A percentile compares a stretch with the other conserved stretches of the same genome.
These are phyloP conservation scores for Teinopalpus imperialis DNA, from an alignment of 2,888 invertebrate genomes.

Conservation along the genomic window DNA sequence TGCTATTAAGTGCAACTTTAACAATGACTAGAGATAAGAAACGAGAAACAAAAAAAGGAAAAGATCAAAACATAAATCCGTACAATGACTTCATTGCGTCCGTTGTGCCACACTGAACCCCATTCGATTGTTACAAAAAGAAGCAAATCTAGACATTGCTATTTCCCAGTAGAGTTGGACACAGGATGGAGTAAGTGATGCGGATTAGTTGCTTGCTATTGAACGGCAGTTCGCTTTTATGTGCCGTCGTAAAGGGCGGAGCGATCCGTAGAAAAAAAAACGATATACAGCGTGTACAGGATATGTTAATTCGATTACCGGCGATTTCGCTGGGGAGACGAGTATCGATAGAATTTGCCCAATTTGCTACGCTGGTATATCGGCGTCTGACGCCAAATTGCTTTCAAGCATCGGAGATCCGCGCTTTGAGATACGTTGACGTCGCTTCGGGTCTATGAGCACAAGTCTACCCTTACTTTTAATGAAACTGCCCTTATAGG, in stretches of 20 bases:
- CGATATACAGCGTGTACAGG: conserved; percentile 43
- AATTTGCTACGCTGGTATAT: conserved; percentile 22
- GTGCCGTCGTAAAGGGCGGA: conserved; percentile 55
- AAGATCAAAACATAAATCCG: conserved; percentile 4
- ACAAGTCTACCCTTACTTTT: conserved; percentile 13
- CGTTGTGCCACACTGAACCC: conserved; percentile 17
- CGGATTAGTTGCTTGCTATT: conserved; percentile 46
- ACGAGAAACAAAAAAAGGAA: too few species aligned
- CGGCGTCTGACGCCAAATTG: conserved; percentile 14
- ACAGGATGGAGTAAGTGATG: conserved; percentile 30
- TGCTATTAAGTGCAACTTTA: too few species aligned
- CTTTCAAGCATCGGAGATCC: conserved; percentile 20
- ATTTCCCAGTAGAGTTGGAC: conserved; percentile 29
- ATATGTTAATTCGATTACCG: conserved; percentile 61
- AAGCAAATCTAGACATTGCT: conserved; percentile 30
- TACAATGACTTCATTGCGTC: conserved; percentile 13
- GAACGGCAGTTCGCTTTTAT: conserved; percentile 62
- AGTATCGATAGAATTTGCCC: conserved; percentile 29
- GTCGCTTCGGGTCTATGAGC: conserved; percentile 18
- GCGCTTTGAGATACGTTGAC: conserved; percentile 19
- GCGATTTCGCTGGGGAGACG: conserved; percentile 27
- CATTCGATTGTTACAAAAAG: conserved; percentile 30
- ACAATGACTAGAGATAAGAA: too few species aligned
- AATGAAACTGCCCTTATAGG: conserved; percentile 16
- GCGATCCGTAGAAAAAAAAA: conserved; percentile 49